Evolutionary conservation across 2,888 invertebrate genomes (phyloP), one percentile per base, ranked within the genome.

Genomic region (Barypeithes pellucidus): DNA sequence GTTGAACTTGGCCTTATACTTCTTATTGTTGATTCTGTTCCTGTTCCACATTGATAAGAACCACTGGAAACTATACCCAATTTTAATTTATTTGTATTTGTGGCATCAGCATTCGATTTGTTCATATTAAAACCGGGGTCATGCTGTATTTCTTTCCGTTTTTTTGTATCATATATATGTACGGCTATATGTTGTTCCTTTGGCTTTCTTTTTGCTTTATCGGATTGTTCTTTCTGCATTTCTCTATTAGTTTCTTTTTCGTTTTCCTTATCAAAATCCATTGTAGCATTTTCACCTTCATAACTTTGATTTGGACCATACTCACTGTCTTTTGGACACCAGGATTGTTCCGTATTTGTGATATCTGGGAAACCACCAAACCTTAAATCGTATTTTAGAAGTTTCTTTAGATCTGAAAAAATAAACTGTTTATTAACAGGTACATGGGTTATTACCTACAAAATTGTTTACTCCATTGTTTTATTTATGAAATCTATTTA

Each of bases 351-450:
- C 0, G 76, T 75, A 65, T 74, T 76, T 59, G 29, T 22, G n/a
- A 41, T 59, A 2, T 73, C 69, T 61, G 60, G 7, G 75, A 71
- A 79, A 81, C 36, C 78, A 83, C 77, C 81, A 78, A 81, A 73
- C 43, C 78, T 8, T 79, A 74, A 43, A 75, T 91, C 91, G 82
- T 91, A 89, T 81, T 91, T 92, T 33, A 92, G 90, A 7, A 91
- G 83, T 77, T 89, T 89, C 82, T 92, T 93, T 62, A 93, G 85
- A 86, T 93, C 93, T 93, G 83, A 4, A 72, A 72, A 60, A 43
- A 20, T 14, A 65, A 18, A 22, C 1, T 12, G 43, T 16, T 11
- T 41, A 20, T 18, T 24, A 50, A 43, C n/a, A n/a, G n/a, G n/a
- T n/a, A n/a, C n/a, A n/a, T n/a, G n/a, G n/a, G n/a, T n/a, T n/a